Conservation (phyloP, 2,797 vertebrate genomes). For the Cynodonichthys magdalenae region DNA sequence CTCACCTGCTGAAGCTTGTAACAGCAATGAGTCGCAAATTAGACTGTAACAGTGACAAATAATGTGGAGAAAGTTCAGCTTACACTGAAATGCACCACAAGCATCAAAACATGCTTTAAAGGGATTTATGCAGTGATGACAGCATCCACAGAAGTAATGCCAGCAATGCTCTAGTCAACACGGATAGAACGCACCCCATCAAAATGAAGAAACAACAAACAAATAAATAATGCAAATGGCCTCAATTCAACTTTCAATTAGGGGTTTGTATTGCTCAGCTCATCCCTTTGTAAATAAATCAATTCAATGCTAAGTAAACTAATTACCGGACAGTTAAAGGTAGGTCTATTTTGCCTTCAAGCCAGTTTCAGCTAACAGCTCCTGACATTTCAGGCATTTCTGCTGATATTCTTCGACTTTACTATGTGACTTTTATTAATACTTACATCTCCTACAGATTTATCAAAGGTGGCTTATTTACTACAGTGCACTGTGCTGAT, state of each 20-base stretch:
- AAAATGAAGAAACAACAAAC: conserved; percentile 45
- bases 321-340: conserved; percentile 11
- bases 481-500: background rate
- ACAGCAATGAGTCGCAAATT: background rate
- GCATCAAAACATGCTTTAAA: conserved; percentile 36
- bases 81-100: conserved; percentile 6
- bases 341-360: background rate
- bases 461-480: conserved; percentile 21
- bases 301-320: conserved; percentile 7
- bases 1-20: too few relatives aligned
- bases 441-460: conserved; percentile 9
- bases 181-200: conserved; percentile 47
- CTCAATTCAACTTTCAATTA: conserved; percentile 31
- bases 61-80: conserved; percentile 18
- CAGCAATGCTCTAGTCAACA: conserved; percentile 42
- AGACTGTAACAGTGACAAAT: background rate
- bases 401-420: background rate
- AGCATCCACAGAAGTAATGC: conserved; percentile 46
- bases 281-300: background rate
- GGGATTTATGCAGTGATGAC: conserved; percentile 36
- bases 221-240: conserved; percentile 55
- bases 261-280: conserved; percentile 9
- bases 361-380: background rate
- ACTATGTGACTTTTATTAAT: conserved; percentile 19
- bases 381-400: background rate